A percentile compares a stretch with the other conserved stretches of the same genome.
phyloP scores from a whole-genome alignment of 2,113 vertebrate species.

The Phoxinus phoxinus region DNA sequence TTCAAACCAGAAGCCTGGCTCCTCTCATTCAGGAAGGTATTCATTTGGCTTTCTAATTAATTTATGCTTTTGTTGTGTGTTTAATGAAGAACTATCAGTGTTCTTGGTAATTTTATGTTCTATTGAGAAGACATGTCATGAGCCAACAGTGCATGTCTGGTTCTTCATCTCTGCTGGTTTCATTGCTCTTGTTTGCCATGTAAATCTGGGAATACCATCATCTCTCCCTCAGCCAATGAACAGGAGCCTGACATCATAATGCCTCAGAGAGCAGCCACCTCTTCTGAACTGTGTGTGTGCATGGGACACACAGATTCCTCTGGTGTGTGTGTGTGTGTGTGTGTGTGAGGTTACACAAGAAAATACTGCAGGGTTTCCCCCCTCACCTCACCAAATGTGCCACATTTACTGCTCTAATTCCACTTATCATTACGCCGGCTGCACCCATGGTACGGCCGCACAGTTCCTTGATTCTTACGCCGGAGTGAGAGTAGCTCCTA shows the following conservation, averaged over 20 bases:
- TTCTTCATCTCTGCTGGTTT: neutral
- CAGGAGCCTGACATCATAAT: neutral
- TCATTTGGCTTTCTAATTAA: too few species aligned
- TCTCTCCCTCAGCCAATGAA: neutral
- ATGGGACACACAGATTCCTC: neutral
- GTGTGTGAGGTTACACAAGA: neutral
- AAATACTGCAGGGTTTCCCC: slow-evolving; percentile 40
- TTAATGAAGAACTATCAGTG: too few species aligned
- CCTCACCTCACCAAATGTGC: slow-evolving; percentile 41
- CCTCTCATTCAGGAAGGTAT: too few species aligned
- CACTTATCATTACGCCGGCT: too few species aligned
- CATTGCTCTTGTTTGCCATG: neutral
- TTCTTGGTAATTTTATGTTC: neutral
- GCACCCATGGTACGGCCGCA: too few species aligned
- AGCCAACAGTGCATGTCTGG: neutral
- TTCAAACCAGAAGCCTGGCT: too few species aligned
- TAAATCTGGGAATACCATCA: neutral
- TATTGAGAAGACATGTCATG: neutral
- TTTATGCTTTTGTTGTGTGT: too few species aligned
- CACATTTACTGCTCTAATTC: slow-evolving; percentile 24
- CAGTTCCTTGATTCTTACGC: too few species aligned
- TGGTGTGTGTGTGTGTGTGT: neutral
- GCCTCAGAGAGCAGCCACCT: neutral
- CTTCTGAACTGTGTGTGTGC: neutral
- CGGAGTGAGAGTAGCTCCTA: too few species aligned